Evolutionary conservation across 2,113 vertebrate species (phyloP).

Genomic region (Argyrosomus japonicus): DNA sequence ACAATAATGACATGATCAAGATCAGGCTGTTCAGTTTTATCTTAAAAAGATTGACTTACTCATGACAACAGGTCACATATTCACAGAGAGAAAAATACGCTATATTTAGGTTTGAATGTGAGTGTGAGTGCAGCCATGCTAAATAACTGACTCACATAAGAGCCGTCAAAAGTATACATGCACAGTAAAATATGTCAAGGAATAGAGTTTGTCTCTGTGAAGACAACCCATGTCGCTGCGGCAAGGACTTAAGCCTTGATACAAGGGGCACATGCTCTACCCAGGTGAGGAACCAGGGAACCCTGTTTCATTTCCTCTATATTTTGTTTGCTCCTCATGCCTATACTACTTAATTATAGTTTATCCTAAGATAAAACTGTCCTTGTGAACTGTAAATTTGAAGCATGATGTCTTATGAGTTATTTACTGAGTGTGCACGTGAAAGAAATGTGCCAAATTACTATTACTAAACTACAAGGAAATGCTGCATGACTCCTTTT

Average conservation of each 20-base stretch:
- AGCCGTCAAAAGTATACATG: too few relatives aligned
- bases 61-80: constrained; percentile 6
- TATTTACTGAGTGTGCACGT: too few relatives aligned
- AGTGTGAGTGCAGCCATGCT: neutral
- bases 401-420: too few relatives aligned
- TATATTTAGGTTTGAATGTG: neutral
- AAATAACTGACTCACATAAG: neutral
- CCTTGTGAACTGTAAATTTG: neutral
- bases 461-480: neutral
- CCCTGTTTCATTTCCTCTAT: neutral
- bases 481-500: neutral
- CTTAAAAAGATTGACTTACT: neutral
- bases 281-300: too few relatives aligned
- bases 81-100: neutral
- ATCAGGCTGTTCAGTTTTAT: neutral
- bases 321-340: neutral
- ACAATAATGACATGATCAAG: neutral
- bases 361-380: neutral
- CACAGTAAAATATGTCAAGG: neutral
- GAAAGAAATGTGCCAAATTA: too few relatives aligned
- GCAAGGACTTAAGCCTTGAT: too few relatives aligned
- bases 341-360: neutral
- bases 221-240: neutral
- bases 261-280: too few relatives aligned
- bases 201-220: neutral